These are phyloP conservation scores for Ferdinandea cuprea DNA, from an alignment of 2,888 invertebrate genomes.

Conservation along the genomic window DNA sequence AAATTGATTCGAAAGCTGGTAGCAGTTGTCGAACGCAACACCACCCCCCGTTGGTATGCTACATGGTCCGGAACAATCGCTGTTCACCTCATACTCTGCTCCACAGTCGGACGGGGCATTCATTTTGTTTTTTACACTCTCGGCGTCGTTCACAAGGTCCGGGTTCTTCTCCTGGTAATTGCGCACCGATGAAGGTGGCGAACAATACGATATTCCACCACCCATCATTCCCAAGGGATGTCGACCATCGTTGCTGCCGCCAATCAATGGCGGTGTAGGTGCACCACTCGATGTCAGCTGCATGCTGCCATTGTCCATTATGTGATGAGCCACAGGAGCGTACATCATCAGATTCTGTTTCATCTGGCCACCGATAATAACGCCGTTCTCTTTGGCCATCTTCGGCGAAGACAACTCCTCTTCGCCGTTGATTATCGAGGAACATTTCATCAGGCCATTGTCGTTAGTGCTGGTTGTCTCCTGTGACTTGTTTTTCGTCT, in stretches of 20 bases:
- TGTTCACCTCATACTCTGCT: conserved; percentile 79
- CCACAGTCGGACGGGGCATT: conserved; percentile 80
- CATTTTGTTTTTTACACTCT: conserved; percentile 85
- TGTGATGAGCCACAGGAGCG: conserved; percentile 78
- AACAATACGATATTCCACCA: conserved; percentile 82
- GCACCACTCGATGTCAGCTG: conserved; percentile 71
- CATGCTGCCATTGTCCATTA: conserved; percentile 76
- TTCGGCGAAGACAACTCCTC: conserved; percentile 76
- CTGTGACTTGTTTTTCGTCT: conserved; percentile 85
- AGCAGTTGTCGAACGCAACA: conserved; percentile 80
- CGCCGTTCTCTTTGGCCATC: conserved; percentile 77
- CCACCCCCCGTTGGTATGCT: conserved; percentile 76
- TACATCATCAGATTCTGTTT: conserved; percentile 82
- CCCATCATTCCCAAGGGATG: conserved; percentile 76
- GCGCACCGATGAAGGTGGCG: conserved; percentile 85
- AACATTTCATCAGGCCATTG: conserved; percentile 84
- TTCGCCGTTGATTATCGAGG: conserved; percentile 82
- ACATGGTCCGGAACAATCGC: conserved; percentile 80
- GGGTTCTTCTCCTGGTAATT: conserved; percentile 88
- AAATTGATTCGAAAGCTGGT: conserved; percentile 84
- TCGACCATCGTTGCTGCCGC: conserved; percentile 61
- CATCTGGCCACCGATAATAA: conserved; percentile 81
- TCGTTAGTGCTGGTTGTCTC: conserved; percentile 85
- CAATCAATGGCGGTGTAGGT: conserved; percentile 68
- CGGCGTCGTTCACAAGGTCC: conserved; percentile 90